Evolutionary conservation across 2,888 invertebrate species (phyloP), one percentile per base, ranked within the genome.

Genomic region (Amblyjoppa proteus): DNA sequence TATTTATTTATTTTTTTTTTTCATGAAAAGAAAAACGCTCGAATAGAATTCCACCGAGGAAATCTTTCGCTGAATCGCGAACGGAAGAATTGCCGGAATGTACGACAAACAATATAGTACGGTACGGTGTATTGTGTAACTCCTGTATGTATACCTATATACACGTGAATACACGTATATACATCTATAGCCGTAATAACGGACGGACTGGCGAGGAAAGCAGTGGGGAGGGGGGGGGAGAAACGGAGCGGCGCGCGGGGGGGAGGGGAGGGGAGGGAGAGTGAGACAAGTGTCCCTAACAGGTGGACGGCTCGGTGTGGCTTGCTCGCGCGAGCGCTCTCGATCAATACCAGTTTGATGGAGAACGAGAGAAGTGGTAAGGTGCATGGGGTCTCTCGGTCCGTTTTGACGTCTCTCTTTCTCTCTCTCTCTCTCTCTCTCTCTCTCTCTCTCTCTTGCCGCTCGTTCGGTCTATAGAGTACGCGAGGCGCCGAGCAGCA

Each of bases 331-430:
- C 81, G 53, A 45, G 83, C 83, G 80, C 85, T 75, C 70, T 58
- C 85, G 88, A 88, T 88, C 88, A 88, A 88, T 88, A 88, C 85
- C 82, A 87, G 86, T 88, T 88, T 88, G 87, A 88, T 87, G 83
- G 87, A 84, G 82, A 75, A 83, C 77, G 83, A 84, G 81, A 85
- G 70, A 84, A 78, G 83, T 80, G 79, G 83, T 80, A 86, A 85
- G 84, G 84, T 84, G 74, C 81, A 87, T 85, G 80, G 71, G 78
- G 79, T 83, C 79, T 83, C 64, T 68, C 73, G 64, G 45, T 31
- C 58, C 75, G 81, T 68, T 80, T 69, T 78, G 70, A 77, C 66
- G 38, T 66, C 73, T 20, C 20, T 0, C 20, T 20, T 0, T 20
- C 20, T n/a, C n/a, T n/a, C n/a, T n/a, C n/a, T n/a, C n/a, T n/a